Base-by-base conservation (phyloP, 2,888 invertebrate species). In the Scaptomyza parva region DNA sequence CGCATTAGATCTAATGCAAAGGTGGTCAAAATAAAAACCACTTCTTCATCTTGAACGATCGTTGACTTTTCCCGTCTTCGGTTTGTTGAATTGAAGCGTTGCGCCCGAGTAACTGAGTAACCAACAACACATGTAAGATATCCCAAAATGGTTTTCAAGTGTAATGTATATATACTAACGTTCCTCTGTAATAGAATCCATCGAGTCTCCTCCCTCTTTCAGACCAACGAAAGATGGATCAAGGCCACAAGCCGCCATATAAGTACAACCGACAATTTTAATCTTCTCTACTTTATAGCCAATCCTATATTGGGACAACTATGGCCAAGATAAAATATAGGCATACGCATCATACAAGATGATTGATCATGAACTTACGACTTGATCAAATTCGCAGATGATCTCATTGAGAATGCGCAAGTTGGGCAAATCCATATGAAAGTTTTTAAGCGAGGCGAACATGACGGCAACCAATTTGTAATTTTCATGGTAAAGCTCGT, bases 191-290 rank as follows among this genome's bases (percentile, higher is more conserved):
- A 54, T 1, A 3, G 57, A 39, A 14, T n/a, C 4, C 2, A 1
- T 5, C 3, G 12, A 22, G 11, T 5, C 5, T 1, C 3, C 0
- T 11, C 2, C n/a, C 0, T 12, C 28, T n/a, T 9, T 28, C 3
- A 17, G 0, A 2, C 85, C 88, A 55, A 95, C 93, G 66, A 94
- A 93, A 28, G 93, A 94, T 0, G 96, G 94, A 79, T 96, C 95
- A 47, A 99, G 92, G 0, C 99, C 99, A 88, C 97, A 97, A 0
- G 98, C 98, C 1, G 98, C 98, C 98, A 99, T 98, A 88, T 98
- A 99, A 0, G 98, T 98, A 93, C 97, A 97, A 58, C 97, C 97
- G 20, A 98, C 97, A 54, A 98, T 96, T 93, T 99, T 99, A 24
- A 99, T 99, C 92, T 99, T 99, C 91, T 99, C 99, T 3, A 99